Evolutionary conservation across 1,140 invertebrate species (phyloP).

Genomic region (Cotesia chilonis): DNA sequence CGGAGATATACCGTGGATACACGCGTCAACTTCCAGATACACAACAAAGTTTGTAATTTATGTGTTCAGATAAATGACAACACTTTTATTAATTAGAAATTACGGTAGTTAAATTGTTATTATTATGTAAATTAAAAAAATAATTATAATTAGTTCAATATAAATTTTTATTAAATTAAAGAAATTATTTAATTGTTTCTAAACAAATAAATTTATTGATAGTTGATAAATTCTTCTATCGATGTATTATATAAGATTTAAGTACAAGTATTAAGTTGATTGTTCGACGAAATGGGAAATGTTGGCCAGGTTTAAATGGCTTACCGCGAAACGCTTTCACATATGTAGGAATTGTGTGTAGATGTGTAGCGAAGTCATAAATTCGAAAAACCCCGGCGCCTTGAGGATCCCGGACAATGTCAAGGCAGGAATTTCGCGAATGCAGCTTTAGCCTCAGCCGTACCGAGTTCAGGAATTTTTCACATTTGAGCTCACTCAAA

Average conservation of each 20-base stretch:
- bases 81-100: too few relatives aligned
- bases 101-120: too few relatives aligned
- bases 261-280: not conserved
- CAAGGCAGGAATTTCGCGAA: slow-evolving; percentile 21
- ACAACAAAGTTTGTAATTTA: too few relatives aligned
- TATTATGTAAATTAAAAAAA: too few relatives aligned
- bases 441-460: not conserved
- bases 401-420: slow-evolving; percentile 28
- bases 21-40: too few relatives aligned
- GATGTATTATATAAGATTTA: not conserved
- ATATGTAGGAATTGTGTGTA: not conserved
- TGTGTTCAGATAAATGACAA: too few relatives aligned
- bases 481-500: not conserved
- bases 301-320: slow-evolving; percentile 24
- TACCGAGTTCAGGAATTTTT: slow-evolving; percentile 16
- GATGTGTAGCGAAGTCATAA: slow-evolving; percentile 1
- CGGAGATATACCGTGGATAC: too few relatives aligned
- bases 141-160: too few relatives aligned
- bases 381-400: slow-evolving; percentile 18
- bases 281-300: not conserved
- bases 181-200: too few relatives aligned
- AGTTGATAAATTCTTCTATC: too few relatives aligned
- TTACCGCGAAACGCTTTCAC: slow-evolving; percentile 33
- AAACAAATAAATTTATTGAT: too few relatives aligned
- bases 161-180: too few relatives aligned